Evolutionary conservation across 2,113 vertebrate species (phyloP), one percentile per base, ranked within the genome.

Genomic region (Caracal caracal): DNA sequence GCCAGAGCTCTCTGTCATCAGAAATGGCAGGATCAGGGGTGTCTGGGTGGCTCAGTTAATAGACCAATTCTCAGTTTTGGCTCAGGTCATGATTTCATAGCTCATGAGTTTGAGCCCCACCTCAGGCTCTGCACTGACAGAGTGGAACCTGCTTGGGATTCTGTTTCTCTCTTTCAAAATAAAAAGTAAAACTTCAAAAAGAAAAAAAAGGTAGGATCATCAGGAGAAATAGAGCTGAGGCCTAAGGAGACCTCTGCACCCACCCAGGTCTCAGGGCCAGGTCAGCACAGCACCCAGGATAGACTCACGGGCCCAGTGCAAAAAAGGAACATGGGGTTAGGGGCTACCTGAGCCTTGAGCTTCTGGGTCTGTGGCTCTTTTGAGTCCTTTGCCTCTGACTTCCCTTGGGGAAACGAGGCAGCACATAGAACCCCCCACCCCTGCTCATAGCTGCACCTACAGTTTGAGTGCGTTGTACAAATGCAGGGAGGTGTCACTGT

Each of bases 181-280:
- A 59, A 22, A 19, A 22, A 22, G 6, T 59, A 59, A 59, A 59
- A 59, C 19, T 59, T 56, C 19, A 56, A 59, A 59, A 59, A 59
- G 7, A 43, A 56, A 56, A 59, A 20, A 59, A 59, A 22, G 20
- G 56, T 59, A 59, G 56, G 56, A 66, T 12, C 19, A 1, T 22
- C 10, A 8, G 22, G 35, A 53, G 17, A 78, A 70, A 68, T 3
- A 9, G 40, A 78, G 9, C 30, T 35, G 59, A 30, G n/a, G 35
- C 17, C 53, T 56, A 30, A n/a, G n/a, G 71, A 43, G 63, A 47
- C 9, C n/a, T 56, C 19, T 16, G 2, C 49, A 51, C 17, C 33
- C 4, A 1, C 33, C n/a, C 2, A 35, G 56, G 33, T 6, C 30
- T n/a, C 0, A 2, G 53, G 6, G 28, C 4, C n/a, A 28, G 33